These are phyloP conservation scores for Hyles euphorbiae DNA, from an alignment of 1,140 invertebrate species.

Conservation along the genomic window DNA sequence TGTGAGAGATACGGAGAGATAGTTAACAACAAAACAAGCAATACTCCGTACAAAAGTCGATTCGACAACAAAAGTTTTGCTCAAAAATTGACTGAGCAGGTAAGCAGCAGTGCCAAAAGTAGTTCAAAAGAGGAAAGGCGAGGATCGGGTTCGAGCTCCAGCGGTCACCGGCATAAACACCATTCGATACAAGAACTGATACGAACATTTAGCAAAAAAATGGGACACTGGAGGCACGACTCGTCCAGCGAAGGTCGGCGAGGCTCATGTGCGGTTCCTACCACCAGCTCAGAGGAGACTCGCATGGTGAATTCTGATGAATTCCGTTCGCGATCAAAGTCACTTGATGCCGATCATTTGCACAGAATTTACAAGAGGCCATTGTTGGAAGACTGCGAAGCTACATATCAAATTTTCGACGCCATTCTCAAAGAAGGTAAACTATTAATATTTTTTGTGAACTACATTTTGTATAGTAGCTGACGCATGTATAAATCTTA, in stretches of 20 bases:
- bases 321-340: slow-evolving; percentile 85
- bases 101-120: slow-evolving; percentile 29
- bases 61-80: slow-evolving; percentile 77
- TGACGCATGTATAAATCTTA: too few relatives aligned
- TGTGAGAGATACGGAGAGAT: slow-evolving; percentile 73
- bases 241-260: slow-evolving; percentile 75
- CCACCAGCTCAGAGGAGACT: slow-evolving; percentile 63
- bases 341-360: slow-evolving; percentile 80
- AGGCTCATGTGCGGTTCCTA: slow-evolving; percentile 72
- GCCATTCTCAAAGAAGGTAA: slow-evolving; percentile 87
- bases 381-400: slow-evolving; percentile 81
- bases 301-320: slow-evolving; percentile 74
- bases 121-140: slow-evolving; percentile 36
- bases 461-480: too few relatives aligned
- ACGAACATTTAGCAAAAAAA: slow-evolving; percentile 81
- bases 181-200: slow-evolving; percentile 84
- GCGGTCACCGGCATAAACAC: slow-evolving; percentile 76
- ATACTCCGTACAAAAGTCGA: slow-evolving; percentile 50
- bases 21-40: slow-evolving; percentile 51
- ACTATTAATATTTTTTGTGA: background rate
- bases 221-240: slow-evolving; percentile 79
- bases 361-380: slow-evolving; percentile 50
- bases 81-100: slow-evolving; percentile 65
- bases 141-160: slow-evolving; percentile 46
- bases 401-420: slow-evolving; percentile 88